These are phyloP conservation scores for Anhinga anhinga DNA, from an alignment of 2,113 vertebrate species.

Conservation along the genomic window DNA sequence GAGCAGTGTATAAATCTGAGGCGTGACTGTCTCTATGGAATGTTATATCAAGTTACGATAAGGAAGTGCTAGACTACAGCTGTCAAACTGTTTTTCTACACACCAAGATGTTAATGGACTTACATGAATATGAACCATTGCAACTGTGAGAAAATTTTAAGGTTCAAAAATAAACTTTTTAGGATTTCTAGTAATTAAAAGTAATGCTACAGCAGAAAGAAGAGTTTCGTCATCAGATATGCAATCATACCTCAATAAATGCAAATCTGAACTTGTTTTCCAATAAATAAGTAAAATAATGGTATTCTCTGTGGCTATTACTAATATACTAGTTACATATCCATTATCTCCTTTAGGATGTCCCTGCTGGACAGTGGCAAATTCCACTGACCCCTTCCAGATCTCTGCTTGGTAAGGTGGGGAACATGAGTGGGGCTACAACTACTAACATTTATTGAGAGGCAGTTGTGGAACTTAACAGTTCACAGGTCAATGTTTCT, in stretches of 20 bases:
- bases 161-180: background rate
- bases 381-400: background rate
- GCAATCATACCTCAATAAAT: background rate
- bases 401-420: background rate
- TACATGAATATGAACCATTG: background rate
- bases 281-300: background rate
- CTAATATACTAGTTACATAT: accelerated
- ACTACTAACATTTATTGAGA: background rate
- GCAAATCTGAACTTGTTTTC: background rate
- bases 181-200: background rate
- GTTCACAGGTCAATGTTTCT: background rate
- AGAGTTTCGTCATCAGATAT: background rate
- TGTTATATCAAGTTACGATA: constrained; percentile 31
- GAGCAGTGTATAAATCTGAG: background rate
- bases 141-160: background rate
- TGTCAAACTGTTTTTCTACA: constrained; percentile 52
- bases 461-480: background rate
- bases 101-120: constrained; percentile 20
- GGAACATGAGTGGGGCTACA: background rate
- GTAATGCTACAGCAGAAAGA: background rate
- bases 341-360: background rate
- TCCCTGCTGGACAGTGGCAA: background rate
- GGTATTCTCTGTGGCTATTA: background rate
- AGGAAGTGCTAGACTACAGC: constrained; percentile 56
- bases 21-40: constrained; percentile 22